Evolutionary conservation across 2,113 vertebrate genomes (phyloP), one percentile per base, ranked within the genome.

Genomic region (Sinocyclocheilus grahami): DNA sequence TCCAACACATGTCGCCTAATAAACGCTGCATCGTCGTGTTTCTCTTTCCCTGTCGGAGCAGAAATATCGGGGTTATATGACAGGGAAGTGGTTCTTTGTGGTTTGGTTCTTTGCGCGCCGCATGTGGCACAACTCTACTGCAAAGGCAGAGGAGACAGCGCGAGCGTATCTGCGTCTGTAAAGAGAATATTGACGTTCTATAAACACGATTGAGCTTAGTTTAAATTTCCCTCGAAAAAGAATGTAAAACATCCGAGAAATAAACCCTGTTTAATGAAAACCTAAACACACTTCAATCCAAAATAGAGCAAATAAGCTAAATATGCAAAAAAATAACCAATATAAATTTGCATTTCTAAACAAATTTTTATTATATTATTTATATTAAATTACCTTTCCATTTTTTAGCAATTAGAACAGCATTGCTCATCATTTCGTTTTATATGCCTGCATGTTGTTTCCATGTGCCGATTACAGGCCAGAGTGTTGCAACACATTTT

Each of bases 1-100:
- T 84, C 82, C 22, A 0, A 83, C 82, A 83, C 51, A 67, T 83
- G 82, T 83, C 67, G 48, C 51, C 22, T 42, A 60, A 74, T 83
- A 84, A 74, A 74, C 82, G 53, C 51, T 6, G 82, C 14, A 42
- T 84, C 53, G 69, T 84, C 33, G 67, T 74, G 53, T 60, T 74
- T 84, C 22, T 42, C 27, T 82, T 7, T 65, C 39, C 39, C 7
- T 53, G 85, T 76, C 39, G 22, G 20, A 24, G 33, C 67, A 82
- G 42, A 65, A 82, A 60, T 69, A 81, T 72, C 7, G 11, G 81
- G 58, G 53, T 79, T 79, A 42, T 79, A 8, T 79, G 77, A 86
- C 79, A 86, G 67, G 72, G 46, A 87, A 84, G 83, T 83, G 75
- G 20, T 58, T 58, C 76, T 65, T 85, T 88, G 89, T 67, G 87